Base-by-base conservation (phyloP, 2,113 vertebrate species). In the Brevimyrus niger region DNA sequence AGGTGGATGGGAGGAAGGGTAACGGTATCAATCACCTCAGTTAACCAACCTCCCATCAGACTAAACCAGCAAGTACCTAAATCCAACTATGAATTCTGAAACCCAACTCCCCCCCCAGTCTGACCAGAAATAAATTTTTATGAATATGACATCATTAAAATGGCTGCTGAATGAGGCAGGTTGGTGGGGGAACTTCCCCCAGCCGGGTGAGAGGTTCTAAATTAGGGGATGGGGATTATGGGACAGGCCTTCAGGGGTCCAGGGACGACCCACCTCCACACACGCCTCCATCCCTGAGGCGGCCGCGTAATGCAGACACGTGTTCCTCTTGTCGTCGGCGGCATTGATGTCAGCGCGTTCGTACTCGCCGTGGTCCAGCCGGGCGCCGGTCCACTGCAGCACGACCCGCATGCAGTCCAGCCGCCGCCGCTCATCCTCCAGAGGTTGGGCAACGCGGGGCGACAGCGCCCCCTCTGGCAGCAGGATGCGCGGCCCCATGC, bases 241-340 rank as follows among this genome's bases (percentile, higher is more conserved):
- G 53, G 51, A 53, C 15, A 4, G 15, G 51, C 1, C 44, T 50
- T 50, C 48, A 15, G 11, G 48, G 19, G 19, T 58, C n/a, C 7
- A 58, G 61, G n/a, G 58, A 65, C 6, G 10, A 42, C 91, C 95
- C 95, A 99, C 98, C 98, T 98, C 97, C 1, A 99, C 97, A 93
- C 98, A 98, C 11, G 95, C 97, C 96, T 97, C 98, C 98, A 98
- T 98, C 94, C 98, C 98, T 94, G 98, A 98, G 96, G 98, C 97
- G 91, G 98, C 97, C 91, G 98, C 97, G 89, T 99, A 99, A 94
- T 99, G 98, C 91, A 99, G 95, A 87, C 97, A 96, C 27, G 97
- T 98, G 94, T 97, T 98, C 94, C 97, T 99, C 95, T 98, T 99
- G 93, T 99, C 98, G 96, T 99, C 98, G 0, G 96, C 94, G 90